Base-by-base conservation (phyloP, 1,140 invertebrate genomes). In the Hyphantria cunea region DNA sequence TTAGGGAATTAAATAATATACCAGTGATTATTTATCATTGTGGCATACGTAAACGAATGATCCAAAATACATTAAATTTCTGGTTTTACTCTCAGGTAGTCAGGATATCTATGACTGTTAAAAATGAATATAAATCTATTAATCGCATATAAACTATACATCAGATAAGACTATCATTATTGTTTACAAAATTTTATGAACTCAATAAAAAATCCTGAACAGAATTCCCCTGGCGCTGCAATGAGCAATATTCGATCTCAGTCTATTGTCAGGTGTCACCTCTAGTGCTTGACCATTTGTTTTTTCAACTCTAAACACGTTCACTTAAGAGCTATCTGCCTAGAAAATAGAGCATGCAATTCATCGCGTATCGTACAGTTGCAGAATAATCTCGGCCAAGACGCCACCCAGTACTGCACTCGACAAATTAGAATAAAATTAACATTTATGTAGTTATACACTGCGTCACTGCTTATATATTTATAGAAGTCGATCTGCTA, bases 311-410 rank as follows among this genome's bases (percentile, higher is more conserved):
- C 64, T 72, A 70, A 60, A 65, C 47, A 64, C 64, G 60, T 67
- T 69, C 61, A 67, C 56, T 67, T 64, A 63, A 74, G 64, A 62
- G 34, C 49, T 61, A 71, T 77, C 66, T 74, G 55, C 69, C 72
- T 66, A 71, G 71, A 66, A 74, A 80, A 78, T 64, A 68, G 70
- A 74, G 68, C 66, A 55, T 63, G 70, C 70, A 75, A 78, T 78
- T 80, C 80, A 82, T 75, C 73, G 73, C 70, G 59, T 72, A 79
- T 79, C 76, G 71, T 67, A 68, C 50, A 71, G 58, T 78, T 76
- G 68, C 74, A 68, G 51, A 72, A 80, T 60, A 51, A 69, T 68
- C 62, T 70, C 76, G 65, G 70, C 66, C 59, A 73, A 71, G 68
- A 69, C 66, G 31, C 48, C 47, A 68, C 66, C 34, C 13, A 9